These are phyloP conservation scores for Uria aalge DNA, from an alignment of 2,113 vertebrate species.

Conservation along the genomic window DNA sequence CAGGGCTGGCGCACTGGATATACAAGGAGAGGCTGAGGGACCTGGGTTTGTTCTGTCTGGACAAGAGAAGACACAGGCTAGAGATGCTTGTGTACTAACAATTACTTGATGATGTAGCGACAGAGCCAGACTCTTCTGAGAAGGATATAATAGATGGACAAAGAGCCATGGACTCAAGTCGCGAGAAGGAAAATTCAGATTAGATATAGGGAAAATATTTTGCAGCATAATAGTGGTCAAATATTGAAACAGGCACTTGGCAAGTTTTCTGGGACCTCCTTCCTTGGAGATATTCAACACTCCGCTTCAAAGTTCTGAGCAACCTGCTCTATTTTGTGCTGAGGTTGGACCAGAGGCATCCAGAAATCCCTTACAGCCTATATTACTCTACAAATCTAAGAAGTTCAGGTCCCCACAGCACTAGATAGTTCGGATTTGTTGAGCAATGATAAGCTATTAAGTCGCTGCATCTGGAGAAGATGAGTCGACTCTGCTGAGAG, in stretches of 20 bases:
- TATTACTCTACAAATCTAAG: background rate
- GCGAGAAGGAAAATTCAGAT: background rate
- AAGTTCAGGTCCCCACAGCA: background rate
- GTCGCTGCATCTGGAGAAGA: background rate
- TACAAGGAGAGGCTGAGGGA: rapidly evolving
- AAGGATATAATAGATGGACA: background rate
- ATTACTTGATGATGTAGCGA: background rate
- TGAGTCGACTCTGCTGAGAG: background rate
- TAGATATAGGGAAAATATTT: background rate
- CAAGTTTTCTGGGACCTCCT: background rate
- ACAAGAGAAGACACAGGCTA: background rate
- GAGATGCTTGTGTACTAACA: background rate
- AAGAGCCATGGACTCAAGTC: background rate
- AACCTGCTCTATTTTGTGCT: background rate
- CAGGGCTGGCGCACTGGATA: background rate
- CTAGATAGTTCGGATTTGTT: background rate
- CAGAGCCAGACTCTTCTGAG: background rate
- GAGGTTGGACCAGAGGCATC: background rate
- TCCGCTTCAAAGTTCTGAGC: background rate
- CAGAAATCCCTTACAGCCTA: background rate
- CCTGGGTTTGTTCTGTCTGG: background rate
- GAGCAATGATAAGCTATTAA: background rate
- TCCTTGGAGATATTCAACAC: background rate
- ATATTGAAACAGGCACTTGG: background rate
- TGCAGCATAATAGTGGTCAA: background rate